Evolutionary conservation across 2,797 vertebrate genomes (phyloP).

Genomic region (Cyprinodon diabolis): DNA sequence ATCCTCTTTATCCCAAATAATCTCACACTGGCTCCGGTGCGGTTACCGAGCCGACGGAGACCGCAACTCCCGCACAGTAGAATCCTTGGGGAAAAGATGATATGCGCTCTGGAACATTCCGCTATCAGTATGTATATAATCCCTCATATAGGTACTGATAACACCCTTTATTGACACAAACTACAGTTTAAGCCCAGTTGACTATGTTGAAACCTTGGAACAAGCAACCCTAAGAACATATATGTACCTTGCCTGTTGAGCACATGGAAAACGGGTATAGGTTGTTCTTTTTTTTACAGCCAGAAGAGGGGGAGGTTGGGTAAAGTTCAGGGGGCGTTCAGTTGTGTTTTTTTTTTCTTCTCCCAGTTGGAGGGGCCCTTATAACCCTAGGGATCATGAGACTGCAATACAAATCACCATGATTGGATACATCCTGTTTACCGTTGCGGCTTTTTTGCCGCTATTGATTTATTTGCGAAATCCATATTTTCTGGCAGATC

Average conservation of each 20-base stretch:
- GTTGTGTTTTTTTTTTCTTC: no score
- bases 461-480: conserved; percentile 52
- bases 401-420: conserved; percentile 8
- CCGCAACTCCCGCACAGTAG: no score
- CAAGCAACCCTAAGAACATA: background rate
- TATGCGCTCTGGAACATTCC: no score
- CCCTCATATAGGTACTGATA: background rate
- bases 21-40: no score
- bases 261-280: background rate
- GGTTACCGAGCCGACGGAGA: no score
- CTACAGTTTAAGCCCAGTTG: background rate
- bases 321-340: conserved; percentile 40
- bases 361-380: background rate
- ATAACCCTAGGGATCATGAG: no score
- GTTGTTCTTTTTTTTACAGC: background rate
- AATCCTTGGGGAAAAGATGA: no score
- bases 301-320: background rate
- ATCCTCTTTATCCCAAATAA: no score
- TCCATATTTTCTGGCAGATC: conserved; percentile 64
- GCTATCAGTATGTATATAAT: background rate
- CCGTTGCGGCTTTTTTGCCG: conserved; percentile 30
- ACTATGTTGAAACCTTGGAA: background rate
- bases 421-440: conserved; percentile 38
- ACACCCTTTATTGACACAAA: background rate
- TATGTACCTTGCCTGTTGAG: background rate